Evolutionary conservation across 2,797 vertebrate genomes (phyloP).

Genomic region (Tangara arthus): DNA sequence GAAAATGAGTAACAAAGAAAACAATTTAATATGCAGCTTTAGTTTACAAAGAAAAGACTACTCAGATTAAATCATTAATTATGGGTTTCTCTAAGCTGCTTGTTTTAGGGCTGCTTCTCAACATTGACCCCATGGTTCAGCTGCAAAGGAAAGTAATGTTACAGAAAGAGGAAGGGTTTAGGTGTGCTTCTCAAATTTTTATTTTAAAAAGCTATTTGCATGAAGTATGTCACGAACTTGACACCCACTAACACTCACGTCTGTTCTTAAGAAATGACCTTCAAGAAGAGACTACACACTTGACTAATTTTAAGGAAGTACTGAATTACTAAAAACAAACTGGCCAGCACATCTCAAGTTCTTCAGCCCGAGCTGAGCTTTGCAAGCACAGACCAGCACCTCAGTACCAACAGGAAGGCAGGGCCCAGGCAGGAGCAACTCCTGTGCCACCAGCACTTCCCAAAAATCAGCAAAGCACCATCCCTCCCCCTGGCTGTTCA

Average conservation of each 20-base stretch:
- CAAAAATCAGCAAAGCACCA: neutral
- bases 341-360: neutral
- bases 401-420: neutral
- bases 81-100: neutral
- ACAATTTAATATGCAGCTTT: neutral
- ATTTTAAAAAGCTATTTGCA: conserved; percentile 61
- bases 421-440: accelerated
- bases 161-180: neutral
- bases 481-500: neutral
- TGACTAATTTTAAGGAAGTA: conserved; percentile 72
- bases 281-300: conserved; percentile 46
- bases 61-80: neutral
- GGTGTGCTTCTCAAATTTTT: neutral
- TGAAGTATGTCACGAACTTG: conserved; percentile 9
- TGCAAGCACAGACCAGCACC: neutral
- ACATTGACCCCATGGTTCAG: neutral
- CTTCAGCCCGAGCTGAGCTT: conserved; percentile 18
- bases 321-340: conserved; percentile 39
- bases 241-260: conserved; percentile 21
- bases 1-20: neutral
- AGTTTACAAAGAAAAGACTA: neutral
- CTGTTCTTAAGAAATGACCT: conserved; percentile 52
- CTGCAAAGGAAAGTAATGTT: neutral
- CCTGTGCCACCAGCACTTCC: neutral
- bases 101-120: neutral